phyloP scores from a whole-genome alignment of 2,888 invertebrate species.

The Drosophila emarginata region DNA sequence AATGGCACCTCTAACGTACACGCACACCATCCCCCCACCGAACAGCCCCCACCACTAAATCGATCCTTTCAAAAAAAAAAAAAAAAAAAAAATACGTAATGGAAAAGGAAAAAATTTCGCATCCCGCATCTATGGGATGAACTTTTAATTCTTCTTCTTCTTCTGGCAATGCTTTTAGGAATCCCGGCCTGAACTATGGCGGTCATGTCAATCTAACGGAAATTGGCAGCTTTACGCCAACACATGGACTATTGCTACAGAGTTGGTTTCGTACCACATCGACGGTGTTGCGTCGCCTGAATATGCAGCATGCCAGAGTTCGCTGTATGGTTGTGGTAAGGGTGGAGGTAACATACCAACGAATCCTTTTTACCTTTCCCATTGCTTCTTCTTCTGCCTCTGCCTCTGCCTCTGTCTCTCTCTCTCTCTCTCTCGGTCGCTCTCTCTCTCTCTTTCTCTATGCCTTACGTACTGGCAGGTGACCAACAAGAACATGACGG shows the following conservation, averaged over 20 bases:
- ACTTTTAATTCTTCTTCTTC: conserved; percentile 4
- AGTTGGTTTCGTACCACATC: conserved; percentile 74
- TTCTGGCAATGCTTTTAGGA: conserved; percentile 72
- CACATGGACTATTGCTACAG: conserved; percentile 68
- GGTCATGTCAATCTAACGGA: conserved; percentile 83
- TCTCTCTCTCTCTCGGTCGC: conserved; percentile 3
- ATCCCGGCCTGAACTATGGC: conserved; percentile 84
- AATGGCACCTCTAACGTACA: background rate
- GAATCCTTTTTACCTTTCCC: conserved; percentile 1
- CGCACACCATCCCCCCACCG: background rate
- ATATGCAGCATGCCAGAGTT: conserved; percentile 85
- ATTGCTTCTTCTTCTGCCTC: too few relatives aligned
- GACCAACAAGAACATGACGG: conserved; percentile 82
- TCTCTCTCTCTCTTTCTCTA: background rate
- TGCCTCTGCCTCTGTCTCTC: too few relatives aligned
- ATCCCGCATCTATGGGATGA: background rate
- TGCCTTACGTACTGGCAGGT: conserved; percentile 66
- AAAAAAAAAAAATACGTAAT: too few relatives aligned
- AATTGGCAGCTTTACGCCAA: conserved; percentile 83
- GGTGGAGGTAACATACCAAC: background rate
- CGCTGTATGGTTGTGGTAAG: conserved; percentile 84
- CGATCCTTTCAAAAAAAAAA: conserved; percentile 2
- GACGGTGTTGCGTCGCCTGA: conserved; percentile 81
- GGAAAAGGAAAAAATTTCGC: too few relatives aligned
- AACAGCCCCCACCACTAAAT: conserved; percentile 19